Conservation (phyloP, 2,113 vertebrate genomes). For the Cyanoliseus patagonus region DNA sequence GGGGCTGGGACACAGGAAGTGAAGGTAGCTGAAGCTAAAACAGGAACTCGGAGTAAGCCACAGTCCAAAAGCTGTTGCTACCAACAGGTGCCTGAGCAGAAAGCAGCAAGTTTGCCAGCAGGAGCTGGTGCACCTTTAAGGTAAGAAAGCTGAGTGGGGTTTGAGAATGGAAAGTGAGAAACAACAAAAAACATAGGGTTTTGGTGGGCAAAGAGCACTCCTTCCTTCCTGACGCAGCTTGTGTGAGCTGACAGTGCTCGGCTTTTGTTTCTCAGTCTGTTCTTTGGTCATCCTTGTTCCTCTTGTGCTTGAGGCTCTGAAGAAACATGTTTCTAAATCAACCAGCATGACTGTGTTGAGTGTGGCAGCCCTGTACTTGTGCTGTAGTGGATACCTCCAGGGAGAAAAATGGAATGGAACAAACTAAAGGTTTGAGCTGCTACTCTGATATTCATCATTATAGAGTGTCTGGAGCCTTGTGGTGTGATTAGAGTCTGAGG, state of each 20-base stretch:
- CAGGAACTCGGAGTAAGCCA: conserved; percentile 9
- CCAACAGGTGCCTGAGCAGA: background rate
- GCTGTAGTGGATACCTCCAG: background rate
- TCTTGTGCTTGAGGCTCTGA: background rate
- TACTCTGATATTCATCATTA: background rate
- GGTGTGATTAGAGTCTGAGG: background rate
- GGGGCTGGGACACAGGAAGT: conserved; percentile 40
- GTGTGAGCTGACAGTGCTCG: accelerated
- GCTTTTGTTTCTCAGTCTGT: background rate
- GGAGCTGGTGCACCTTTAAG: background rate
- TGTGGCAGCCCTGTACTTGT: background rate
- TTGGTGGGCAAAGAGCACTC: background rate
- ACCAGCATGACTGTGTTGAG: accelerated
- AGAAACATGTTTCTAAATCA: background rate
- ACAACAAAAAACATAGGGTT: background rate
- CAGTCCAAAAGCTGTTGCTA: background rate
- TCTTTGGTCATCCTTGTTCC: background rate
- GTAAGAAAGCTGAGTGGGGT: background rate
- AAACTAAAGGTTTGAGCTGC: background rate
- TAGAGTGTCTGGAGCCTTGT: background rate
- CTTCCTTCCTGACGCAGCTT: background rate
- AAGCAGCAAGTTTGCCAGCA: background rate
- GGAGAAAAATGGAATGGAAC: background rate
- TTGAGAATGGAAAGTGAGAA: background rate
- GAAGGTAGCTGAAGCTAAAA: conserved; percentile 10